Conservation (phyloP, 2,888 invertebrate genomes). For the Silvanus unidentatus region DNA sequence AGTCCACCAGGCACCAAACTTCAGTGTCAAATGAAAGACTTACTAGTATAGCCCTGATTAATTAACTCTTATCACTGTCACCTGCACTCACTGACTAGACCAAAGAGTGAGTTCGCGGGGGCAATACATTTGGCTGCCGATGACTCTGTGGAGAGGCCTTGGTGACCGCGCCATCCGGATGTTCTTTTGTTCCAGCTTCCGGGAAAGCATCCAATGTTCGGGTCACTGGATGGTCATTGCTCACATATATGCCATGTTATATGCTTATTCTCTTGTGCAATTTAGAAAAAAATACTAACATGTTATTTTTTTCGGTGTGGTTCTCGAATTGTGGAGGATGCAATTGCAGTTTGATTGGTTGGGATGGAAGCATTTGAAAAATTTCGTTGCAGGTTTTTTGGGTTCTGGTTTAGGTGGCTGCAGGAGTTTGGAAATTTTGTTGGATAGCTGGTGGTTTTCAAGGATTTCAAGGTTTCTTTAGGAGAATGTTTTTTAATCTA, state of each 20-base stretch:
- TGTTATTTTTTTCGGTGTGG: too few species aligned
- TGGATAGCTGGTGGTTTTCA: too few species aligned
- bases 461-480: too few species aligned
- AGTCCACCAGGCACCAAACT: too few species aligned
- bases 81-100: constrained; percentile 39
- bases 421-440: too few species aligned
- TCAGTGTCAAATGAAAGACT: constrained; percentile 13
- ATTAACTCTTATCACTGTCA: constrained; percentile 35
- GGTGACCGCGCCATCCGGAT: constrained; percentile 40
- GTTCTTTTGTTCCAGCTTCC: constrained; percentile 46
- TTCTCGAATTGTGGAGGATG: too few species aligned
- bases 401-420: too few species aligned
- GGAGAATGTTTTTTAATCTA: too few species aligned
- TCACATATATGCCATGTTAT: constrained; percentile 25
- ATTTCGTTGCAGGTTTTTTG: too few species aligned
- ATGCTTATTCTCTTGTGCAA: constrained; percentile 5
- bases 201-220: constrained; percentile 45
- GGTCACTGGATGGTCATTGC: constrained; percentile 49
- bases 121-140: constrained; percentile 15
- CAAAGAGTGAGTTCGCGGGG: constrained; percentile 20
- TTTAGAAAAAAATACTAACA: background rate
- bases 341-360: too few species aligned
- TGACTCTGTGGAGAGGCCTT: constrained; percentile 30
- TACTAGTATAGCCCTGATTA: constrained; percentile 32
- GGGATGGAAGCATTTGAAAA: too few species aligned